Evolutionary conservation across 1,140 invertebrate species (phyloP).

Genomic region (Melipona quadrifasciata): DNA sequence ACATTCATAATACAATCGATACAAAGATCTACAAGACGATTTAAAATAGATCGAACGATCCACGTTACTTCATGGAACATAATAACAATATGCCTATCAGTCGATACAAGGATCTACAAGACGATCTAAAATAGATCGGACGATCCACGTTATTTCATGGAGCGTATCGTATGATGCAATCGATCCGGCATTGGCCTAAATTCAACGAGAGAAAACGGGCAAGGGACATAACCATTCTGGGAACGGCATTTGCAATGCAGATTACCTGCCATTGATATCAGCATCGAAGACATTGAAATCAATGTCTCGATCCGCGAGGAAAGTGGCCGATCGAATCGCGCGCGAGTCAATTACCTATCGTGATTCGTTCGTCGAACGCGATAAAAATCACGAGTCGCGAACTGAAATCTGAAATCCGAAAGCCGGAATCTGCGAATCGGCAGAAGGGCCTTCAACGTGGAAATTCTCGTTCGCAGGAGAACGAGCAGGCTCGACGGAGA

Average conservation of each 20-base stretch:
- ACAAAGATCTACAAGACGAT: too few species aligned
- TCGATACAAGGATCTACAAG: too few species aligned
- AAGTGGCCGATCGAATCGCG: constrained; percentile 19
- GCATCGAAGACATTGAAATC: constrained; percentile 11
- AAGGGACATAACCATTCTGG: background rate
- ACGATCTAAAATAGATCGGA: too few species aligned
- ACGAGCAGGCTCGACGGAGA: background rate
- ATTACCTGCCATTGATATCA: constrained; percentile 24
- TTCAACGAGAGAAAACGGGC: background rate
- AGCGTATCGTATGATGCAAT: background rate
- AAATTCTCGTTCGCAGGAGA: constrained; percentile 1
- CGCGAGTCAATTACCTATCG: background rate
- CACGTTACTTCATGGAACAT: too few species aligned
- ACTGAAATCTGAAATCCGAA: background rate
- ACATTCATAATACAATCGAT: too few species aligned
- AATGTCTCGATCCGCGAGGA: constrained; percentile 1
- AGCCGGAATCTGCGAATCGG: background rate
- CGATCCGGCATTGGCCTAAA: background rate
- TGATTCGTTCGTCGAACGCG: background rate
- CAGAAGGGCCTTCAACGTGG: background rate
- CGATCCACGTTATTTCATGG: background rate
- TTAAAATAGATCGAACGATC: too few species aligned
- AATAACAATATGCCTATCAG: too few species aligned
- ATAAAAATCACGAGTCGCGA: background rate
- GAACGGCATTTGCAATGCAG: constrained; percentile 19